These are phyloP conservation scores for Nothoprocta pentlandii DNA, from an alignment of 2,113 vertebrate species.

Conservation along the genomic window DNA sequence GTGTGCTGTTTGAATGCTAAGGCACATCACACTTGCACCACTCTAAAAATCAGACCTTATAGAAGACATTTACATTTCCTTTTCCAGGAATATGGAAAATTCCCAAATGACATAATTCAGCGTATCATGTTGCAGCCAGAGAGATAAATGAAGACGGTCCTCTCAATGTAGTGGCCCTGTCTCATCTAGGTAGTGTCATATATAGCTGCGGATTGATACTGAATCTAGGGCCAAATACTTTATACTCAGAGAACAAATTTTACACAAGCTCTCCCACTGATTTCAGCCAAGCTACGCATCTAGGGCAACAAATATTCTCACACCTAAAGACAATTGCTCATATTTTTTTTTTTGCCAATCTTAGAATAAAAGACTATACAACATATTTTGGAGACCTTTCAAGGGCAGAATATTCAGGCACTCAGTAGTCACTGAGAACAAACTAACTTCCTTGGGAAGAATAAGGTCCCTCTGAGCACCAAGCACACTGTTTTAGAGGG, in stretches of 20 bases:
- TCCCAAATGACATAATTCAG: background rate
- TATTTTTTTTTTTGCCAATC: background rate
- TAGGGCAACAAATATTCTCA: background rate
- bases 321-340: background rate
- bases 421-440: background rate
- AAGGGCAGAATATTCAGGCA: background rate
- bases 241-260: background rate
- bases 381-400: background rate
- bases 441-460: background rate
- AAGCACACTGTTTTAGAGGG: background rate
- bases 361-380: background rate
- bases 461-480: background rate
- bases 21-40: background rate
- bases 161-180: background rate
- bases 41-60: background rate
- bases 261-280: background rate
- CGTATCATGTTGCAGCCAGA: fast-evolving
- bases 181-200: no score
- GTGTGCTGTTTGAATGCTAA: background rate
- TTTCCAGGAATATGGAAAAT: background rate
- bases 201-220: background rate
- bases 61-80: background rate
- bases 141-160: background rate
- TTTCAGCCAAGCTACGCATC: background rate
- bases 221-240: background rate